phyloP scores from a whole-genome alignment of 2,113 vertebrate genomes.

The Typhlomys cinereus region DNA sequence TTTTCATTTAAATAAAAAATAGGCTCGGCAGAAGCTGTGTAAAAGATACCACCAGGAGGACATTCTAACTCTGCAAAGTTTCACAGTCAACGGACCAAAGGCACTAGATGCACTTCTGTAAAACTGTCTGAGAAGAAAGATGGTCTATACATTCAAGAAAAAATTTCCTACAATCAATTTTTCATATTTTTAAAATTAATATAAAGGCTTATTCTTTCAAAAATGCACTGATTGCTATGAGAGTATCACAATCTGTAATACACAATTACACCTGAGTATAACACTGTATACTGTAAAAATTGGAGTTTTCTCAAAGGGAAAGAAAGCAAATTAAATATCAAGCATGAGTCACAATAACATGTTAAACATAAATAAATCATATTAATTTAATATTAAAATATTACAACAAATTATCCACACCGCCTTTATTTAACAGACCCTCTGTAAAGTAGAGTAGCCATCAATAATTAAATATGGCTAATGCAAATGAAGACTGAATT shows the following conservation, averaged over 20 bases:
- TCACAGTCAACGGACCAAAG: neutral
- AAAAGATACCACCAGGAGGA: neutral
- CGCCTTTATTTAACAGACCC: neutral
- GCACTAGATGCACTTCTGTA: neutral
- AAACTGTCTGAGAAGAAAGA: neutral
- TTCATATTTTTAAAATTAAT: neutral
- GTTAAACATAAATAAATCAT: neutral
- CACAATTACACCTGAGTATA: conserved; percentile 4
- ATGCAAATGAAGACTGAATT: neutral
- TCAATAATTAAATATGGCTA: neutral
- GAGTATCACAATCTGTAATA: neutral
- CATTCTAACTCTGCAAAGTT: conserved; percentile 26
- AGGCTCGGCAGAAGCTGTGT: conserved; percentile 17
- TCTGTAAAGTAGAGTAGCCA: neutral
- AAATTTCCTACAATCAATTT: neutral
- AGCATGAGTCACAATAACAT: neutral
- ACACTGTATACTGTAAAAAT: neutral
- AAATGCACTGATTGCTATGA: conserved; percentile 17
- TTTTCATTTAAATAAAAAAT: conserved; percentile 72
- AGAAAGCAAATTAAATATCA: conserved; percentile 19
- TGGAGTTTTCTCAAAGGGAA: neutral
- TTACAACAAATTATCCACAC: neutral
- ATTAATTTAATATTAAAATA: neutral
- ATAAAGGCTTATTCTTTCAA: neutral
- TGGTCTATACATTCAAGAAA: neutral